Percentiles rank a stretch among this genome's conserved stretches.
These are phyloP conservation scores for Cerastoderma edule DNA, from an alignment of 2,888 invertebrate species.

Conservation along the genomic window DNA sequence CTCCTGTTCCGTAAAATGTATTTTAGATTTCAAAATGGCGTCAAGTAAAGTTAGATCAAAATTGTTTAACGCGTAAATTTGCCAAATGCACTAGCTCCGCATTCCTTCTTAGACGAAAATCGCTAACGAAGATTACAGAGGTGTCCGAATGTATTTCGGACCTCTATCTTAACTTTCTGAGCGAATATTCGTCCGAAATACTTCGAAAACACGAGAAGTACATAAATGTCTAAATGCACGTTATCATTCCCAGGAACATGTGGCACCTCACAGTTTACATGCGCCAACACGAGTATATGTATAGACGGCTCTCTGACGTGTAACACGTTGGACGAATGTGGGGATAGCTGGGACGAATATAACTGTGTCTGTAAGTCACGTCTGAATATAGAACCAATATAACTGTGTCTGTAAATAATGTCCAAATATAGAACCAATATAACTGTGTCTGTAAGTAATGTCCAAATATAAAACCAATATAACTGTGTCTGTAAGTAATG, in stretches of 20 bases:
- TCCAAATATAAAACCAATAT: not conserved
- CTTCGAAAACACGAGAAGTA: not conserved
- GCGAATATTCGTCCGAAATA: not conserved
- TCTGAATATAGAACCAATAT: not conserved
- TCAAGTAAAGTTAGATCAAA: too few species aligned
- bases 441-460: not conserved
- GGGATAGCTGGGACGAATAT: conserved; percentile 46
- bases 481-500: not conserved
- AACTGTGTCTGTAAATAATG: conserved; percentile 45
- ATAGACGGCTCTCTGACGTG: conserved; percentile 45
- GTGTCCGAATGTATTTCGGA: not conserved
- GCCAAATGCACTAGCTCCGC: not conserved
- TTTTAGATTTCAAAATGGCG: too few species aligned
- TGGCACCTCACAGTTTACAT: not conserved
- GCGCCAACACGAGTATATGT: conserved; percentile 40
- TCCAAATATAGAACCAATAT: not conserved
- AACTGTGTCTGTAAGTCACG: conserved; percentile 49
- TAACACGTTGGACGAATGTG: conserved; percentile 48
- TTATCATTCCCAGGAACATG: too few species aligned
- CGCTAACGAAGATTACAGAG: too few species aligned
- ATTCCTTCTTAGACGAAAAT: not conserved
- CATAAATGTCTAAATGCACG: too few species aligned
- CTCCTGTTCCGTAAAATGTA: too few species aligned
- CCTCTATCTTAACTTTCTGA: not conserved
- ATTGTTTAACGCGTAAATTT: too few species aligned